Base-by-base conservation (phyloP, 2,113 vertebrate genomes). In the Scopus umbretta region DNA sequence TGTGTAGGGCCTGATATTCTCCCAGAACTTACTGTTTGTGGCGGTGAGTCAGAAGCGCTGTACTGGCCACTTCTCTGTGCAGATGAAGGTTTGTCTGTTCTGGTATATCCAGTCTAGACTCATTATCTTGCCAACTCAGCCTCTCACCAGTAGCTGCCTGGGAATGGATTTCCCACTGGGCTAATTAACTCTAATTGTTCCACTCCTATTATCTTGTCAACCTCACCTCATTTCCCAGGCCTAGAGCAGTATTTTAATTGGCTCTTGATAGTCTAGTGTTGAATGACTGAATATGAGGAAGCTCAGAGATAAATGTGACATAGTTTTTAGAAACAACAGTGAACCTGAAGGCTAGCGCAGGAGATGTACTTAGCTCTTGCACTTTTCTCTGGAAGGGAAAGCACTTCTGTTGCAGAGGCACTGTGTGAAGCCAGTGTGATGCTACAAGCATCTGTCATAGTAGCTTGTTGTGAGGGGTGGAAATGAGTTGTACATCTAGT, bases 161-260 rank as follows among this genome's bases (percentile, higher is more conserved):
- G 92, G 93, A 96, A 97, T 83, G 90, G 79, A 80, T 90, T 97
- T 96, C 90, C 93, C 94, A 93, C 90, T 82, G 90, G 63, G 74
- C 84, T 96, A 93, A 97, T 97, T 96, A 96, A 94, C 90, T 94
- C 92, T 96, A 96, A 96, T 96, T 97, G 94, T 96, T 96, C 67
- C 66, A 85, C 81, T 94, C 74, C 53, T 94, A 96, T 96, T 97
- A 97, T 96, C 95, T 95, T 94, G 95, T 95, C 96, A 95, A 94
- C 89, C 62, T 97, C 89, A 95, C 92, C 81, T 95, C 89, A 96
- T 97, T 97, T 97, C 96, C 97, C 94, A 95, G 81, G 94, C 96
- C 95, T 95, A 88, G 66, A 95, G 96, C 95, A 95, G 62, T 95
- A 94, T 95, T 96, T 95, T 92, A 97, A 96, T 95, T 95, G 84